A percentile compares a stretch with the other conserved stretches of the same genome.
phyloP scores from a whole-genome alignment of 2,797 vertebrate species.

The Pseudochirops cupreus region DNA sequence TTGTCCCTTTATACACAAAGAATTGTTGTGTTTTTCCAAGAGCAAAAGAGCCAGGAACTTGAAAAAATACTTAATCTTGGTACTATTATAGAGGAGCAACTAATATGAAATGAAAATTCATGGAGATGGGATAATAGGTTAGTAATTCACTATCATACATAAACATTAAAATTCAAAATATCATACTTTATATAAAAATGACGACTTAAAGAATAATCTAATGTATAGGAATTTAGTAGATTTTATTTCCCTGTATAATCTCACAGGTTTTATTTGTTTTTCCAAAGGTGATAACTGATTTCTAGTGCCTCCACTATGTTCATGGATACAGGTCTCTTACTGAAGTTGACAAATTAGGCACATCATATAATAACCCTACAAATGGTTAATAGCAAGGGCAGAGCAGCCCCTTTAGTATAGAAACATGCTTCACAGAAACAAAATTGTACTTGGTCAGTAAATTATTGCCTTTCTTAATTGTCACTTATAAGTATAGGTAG shows the following conservation, averaged over 20 bases:
- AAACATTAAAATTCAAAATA: not conserved
- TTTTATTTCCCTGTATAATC: conserved; percentile 65
- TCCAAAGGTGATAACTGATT: conserved; percentile 54
- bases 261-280: conserved; percentile 12
- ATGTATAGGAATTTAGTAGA: conserved; percentile 40
- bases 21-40: not conserved
- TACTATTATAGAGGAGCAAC: conserved; percentile 22
- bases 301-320: conserved; percentile 36
- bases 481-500: not conserved
- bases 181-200: conserved; percentile 13
- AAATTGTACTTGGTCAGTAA: not conserved
- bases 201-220: not conserved
- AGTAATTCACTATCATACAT: conserved; percentile 24
- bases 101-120: conserved; percentile 39
- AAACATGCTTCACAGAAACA: not conserved
- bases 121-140: not conserved
- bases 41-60: conserved; percentile 27
- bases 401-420: not conserved
- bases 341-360: conserved; percentile 52
- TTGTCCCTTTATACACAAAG: not conserved
- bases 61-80: not conserved
- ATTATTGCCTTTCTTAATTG: not conserved
- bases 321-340: conserved; percentile 49
- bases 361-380: not conserved
- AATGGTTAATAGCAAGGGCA: not conserved